Percentiles rank a stretch among this genome's conserved stretches.
These are phyloP conservation scores for Folsomia manolachei DNA, from an alignment of 2,888 invertebrate species.

Conservation along the genomic window DNA sequence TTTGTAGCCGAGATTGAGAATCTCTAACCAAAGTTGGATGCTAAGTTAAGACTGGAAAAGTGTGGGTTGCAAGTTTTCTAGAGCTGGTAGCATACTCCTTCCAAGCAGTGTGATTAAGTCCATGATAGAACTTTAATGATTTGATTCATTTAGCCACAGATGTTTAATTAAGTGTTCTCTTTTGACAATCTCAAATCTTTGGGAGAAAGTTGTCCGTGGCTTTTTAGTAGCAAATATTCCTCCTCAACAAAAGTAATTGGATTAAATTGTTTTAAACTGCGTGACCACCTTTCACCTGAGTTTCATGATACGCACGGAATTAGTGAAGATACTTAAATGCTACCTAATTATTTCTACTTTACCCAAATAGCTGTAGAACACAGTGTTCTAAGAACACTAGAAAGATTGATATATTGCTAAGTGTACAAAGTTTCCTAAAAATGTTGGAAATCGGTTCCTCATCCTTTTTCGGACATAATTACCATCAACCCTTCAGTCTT, in stretches of 20 bases:
- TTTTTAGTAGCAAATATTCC: neutral
- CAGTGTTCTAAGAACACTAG: too few species aligned
- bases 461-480: neutral
- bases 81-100: too few species aligned
- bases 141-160: constrained; percentile 38
- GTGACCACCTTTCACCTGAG: neutral
- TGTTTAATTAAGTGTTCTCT: constrained; percentile 37
- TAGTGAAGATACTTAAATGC: neutral
- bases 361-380: too few species aligned
- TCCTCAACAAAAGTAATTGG: neutral
- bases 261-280: neutral
- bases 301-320: neutral
- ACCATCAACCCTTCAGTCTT: neutral
- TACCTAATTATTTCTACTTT: too few species aligned
- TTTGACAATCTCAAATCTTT: neutral
- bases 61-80: neutral
- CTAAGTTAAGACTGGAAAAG: neutral
- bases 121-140: constrained; percentile 28
- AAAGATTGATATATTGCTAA: too few species aligned
- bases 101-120: constrained; percentile 18
- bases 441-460: too few species aligned
- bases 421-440: too few species aligned
- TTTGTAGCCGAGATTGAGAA: neutral
- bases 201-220: constrained; percentile 31
- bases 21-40: too few species aligned